phyloP scores from a whole-genome alignment of 1,140 invertebrate species.

The Stenopsyche tienmushanensis region DNA sequence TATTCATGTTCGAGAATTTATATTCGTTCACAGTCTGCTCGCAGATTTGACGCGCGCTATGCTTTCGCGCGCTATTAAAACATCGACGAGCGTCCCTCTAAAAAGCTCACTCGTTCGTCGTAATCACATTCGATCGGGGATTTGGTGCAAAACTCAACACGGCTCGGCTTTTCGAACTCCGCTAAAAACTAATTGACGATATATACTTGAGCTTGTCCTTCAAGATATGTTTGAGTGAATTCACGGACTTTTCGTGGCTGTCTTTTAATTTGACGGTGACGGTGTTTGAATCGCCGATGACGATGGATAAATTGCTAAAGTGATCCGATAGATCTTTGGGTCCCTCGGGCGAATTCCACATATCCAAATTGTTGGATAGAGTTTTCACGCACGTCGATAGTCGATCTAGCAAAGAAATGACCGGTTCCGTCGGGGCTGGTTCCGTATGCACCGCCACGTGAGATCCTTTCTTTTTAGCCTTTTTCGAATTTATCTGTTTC shows the following conservation, averaged over 20 bases:
- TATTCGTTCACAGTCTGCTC: too few relatives aligned
- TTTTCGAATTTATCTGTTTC: conserved; percentile 11
- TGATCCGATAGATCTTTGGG: conserved; percentile 17
- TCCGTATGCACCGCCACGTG: neutral
- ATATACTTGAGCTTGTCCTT: conserved; percentile 24
- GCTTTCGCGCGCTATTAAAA: too few relatives aligned
- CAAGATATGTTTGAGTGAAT: conserved; percentile 12
- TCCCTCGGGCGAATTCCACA: conserved; percentile 9
- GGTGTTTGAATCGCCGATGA: conserved; percentile 16
- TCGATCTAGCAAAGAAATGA: neutral
- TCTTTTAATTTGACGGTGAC: conserved; percentile 24
- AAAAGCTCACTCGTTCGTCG: too few relatives aligned
- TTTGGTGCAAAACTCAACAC: too few relatives aligned
- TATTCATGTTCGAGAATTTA: too few relatives aligned
- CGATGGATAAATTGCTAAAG: conserved; percentile 22
- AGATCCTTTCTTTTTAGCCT: conserved; percentile 10
- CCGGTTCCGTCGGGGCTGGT: conserved; percentile 3
- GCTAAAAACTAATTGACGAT: conserved; percentile 10
- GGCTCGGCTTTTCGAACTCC: too few relatives aligned
- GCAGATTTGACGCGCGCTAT: too few relatives aligned
- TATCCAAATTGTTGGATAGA: conserved; percentile 8
- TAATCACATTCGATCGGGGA: too few relatives aligned
- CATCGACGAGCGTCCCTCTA: too few relatives aligned
- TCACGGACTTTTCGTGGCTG: conserved; percentile 13
- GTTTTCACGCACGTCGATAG: neutral